Evolutionary conservation across 2,113 vertebrate species (phyloP).

Genomic region (Vidua chalybeata): DNA sequence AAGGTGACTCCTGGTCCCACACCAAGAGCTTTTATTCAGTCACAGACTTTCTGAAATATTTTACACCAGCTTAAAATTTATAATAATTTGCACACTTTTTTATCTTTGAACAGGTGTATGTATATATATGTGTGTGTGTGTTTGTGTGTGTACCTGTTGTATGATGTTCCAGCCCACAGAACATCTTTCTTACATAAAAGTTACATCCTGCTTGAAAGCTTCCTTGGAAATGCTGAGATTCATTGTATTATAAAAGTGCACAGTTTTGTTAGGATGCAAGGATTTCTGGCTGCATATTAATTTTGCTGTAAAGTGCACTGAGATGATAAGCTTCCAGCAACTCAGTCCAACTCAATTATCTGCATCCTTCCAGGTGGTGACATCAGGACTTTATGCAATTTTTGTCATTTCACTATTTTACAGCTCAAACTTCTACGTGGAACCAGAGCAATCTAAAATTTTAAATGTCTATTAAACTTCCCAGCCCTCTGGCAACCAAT

Average conservation of each 20-base stretch:
- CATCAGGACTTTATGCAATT: background rate
- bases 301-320: background rate
- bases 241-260: background rate
- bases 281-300: constrained; percentile 2
- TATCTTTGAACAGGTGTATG: background rate
- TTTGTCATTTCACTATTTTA: background rate
- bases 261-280: background rate
- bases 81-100: background rate
- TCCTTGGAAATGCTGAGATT: background rate
- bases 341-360: constrained; percentile 18
- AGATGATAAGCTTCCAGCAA: constrained; percentile 5
- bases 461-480: background rate
- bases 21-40: background rate
- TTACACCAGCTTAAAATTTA: background rate
- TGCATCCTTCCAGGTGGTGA: constrained; percentile 27
- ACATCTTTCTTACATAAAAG: background rate
- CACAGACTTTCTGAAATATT: background rate
- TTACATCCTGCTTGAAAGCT: background rate
- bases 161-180: background rate
- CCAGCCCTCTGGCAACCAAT: background rate
- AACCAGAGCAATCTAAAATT: background rate
- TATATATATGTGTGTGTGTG: background rate
- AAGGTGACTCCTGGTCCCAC: background rate
- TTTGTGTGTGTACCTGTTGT: background rate
- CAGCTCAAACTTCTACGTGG: background rate